Percentiles rank a stretch among this genome's conserved stretches.
These are phyloP conservation scores for Naja naja DNA, from an alignment of 2,113 vertebrate genomes.

Conservation along the genomic window DNA sequence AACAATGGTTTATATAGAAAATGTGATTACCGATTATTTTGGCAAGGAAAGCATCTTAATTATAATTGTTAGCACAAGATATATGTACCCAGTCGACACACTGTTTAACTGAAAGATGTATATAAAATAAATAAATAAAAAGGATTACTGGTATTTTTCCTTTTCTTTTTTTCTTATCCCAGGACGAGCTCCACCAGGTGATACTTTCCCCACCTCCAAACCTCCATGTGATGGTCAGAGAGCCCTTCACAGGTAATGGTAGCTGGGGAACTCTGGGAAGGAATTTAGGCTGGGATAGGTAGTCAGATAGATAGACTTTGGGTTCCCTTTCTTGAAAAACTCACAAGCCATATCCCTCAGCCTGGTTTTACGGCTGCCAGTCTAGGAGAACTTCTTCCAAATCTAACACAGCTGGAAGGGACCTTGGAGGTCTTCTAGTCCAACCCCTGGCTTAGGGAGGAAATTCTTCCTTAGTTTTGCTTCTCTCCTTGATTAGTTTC, in stretches of 20 bases:
- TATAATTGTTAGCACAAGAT: too few relatives aligned
- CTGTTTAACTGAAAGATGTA: too few relatives aligned
- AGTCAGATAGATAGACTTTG: neutral
- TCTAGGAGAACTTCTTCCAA: neutral
- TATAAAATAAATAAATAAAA: neutral
- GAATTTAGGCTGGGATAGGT: too few relatives aligned
- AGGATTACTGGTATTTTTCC: neutral
- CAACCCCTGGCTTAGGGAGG: neutral
- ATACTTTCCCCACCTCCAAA: slow-evolving; percentile 84
- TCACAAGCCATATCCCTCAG: neutral
- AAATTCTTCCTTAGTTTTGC: neutral
- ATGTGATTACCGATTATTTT: too few relatives aligned
- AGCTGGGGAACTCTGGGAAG: too few relatives aligned
- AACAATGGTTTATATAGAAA: too few relatives aligned
- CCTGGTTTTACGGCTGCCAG: neutral
- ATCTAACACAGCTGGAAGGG: neutral
- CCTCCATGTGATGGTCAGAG: slow-evolving; percentile 77
- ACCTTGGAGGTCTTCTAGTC: neutral
- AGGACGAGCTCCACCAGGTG: slow-evolving; percentile 87
- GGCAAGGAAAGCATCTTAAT: too few relatives aligned
- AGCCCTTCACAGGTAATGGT: slow-evolving; percentile 82
- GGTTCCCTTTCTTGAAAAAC: neutral
- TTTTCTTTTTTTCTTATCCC: neutral
- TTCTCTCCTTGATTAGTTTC: too few relatives aligned
- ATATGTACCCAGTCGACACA: too few relatives aligned